Evolutionary conservation across 2,888 invertebrate species (phyloP).

Genomic region (Acholoe squamosa): DNA sequence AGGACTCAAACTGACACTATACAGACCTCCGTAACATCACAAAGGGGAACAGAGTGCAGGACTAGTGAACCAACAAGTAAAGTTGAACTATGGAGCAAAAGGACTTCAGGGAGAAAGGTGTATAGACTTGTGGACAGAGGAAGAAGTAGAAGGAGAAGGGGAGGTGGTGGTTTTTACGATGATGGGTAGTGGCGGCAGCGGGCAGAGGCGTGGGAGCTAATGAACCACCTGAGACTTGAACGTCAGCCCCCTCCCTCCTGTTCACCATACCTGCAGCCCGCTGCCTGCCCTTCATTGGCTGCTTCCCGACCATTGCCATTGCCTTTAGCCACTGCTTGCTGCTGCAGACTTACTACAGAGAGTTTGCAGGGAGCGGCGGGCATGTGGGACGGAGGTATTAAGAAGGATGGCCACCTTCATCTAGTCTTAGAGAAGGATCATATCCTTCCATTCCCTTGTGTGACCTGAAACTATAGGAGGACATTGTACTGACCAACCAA

Average conservation of each 20-base stretch:
- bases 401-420: constrained; percentile 1
- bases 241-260: not conserved
- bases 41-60: not conserved
- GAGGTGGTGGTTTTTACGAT: not conserved
- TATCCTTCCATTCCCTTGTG: not conserved
- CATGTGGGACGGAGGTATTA: constrained; percentile 6
- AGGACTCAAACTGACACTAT: not conserved
- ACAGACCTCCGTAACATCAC: too few relatives aligned
- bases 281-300: not conserved
- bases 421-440: not conserved
- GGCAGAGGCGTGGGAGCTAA: constrained; percentile 14
- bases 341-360: not conserved
- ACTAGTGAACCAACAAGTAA: not conserved
- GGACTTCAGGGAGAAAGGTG: not conserved
- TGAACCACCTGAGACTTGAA: constrained; percentile 14
- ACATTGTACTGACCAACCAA: not conserved
- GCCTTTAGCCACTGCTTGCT: constrained; percentile 4
- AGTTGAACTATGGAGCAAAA: not conserved
- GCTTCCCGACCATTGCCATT: not conserved
- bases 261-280: not conserved
- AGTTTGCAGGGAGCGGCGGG: not conserved
- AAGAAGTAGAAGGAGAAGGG: not conserved
- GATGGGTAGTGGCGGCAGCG: constrained; percentile 19
- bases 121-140: not conserved
- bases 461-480: not conserved